Evolutionary conservation across 2,888 invertebrate species (phyloP), one percentile per base, ranked within the genome.

Genomic region (Ferrisia virgata): DNA sequence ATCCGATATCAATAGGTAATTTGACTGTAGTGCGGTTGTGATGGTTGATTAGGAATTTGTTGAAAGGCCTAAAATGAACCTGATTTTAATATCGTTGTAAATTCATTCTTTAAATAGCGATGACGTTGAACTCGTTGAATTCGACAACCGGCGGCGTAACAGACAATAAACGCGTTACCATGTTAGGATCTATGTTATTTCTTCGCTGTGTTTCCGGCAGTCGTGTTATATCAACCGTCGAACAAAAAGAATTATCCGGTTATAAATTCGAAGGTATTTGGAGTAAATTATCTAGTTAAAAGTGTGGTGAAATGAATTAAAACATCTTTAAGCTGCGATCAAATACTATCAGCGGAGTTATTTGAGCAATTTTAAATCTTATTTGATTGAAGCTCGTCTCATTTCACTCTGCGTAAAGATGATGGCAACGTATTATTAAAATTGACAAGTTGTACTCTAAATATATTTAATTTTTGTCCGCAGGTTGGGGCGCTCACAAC

Each of bases 401-500:
- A n/a, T n/a, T n/a, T n/a, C n/a, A n/a, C n/a, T n/a, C n/a, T n/a
- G n/a, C n/a, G n/a, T n/a, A n/a, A n/a, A n/a, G n/a, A n/a, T n/a
- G n/a, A n/a, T n/a, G n/a, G n/a, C n/a, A n/a, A n/a, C n/a, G n/a
- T n/a, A n/a, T n/a, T 86, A 87, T 86, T 58, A 64, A 40, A 40
- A 40, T n/a, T n/a, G n/a, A 40, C 6, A 40, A 36, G 36, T 36
- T 36, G 36, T 36, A 36, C 8, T 8, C 36, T 8, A 36, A 36
- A 36, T 36, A 8, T 36, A 8, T 36, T 36, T 36, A 36, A 36
- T 6, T 40, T 18, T 47, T n/a, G n/a, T n/a, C n/a, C n/a, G n/a
- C n/a, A 93, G 93, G 92, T 84, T 95, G 93, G 92, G 94, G 94
- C 79, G 90, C 93, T 11, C 94, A 94, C 88, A 90, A 90, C 86